A percentile compares a stretch with the other conserved stretches of the same genome.
phyloP scores from a whole-genome alignment of 2,113 vertebrate genomes.

The Anser cygnoides region DNA sequence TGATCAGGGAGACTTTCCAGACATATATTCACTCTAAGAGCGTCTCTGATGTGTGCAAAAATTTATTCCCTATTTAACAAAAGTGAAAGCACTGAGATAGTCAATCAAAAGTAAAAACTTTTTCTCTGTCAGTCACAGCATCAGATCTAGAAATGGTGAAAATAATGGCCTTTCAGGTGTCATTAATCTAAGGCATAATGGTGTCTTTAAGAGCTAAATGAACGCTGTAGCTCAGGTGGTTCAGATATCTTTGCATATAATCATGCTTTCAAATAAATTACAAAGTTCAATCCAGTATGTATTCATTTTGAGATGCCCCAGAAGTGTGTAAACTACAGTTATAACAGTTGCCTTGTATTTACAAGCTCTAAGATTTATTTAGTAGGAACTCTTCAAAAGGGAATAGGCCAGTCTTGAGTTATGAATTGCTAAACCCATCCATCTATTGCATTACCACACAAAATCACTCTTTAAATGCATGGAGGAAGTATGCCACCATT shows the following conservation, averaged over 20 bases:
- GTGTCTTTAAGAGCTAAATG: slow-evolving; percentile 51
- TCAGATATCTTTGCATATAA: slow-evolving; percentile 49
- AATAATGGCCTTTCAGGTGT: slow-evolving; percentile 42
- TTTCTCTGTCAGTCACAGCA: slow-evolving; percentile 11
- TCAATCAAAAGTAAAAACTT: slow-evolving; percentile 17
- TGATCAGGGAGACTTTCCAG: background rate
- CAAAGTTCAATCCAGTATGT: background rate
- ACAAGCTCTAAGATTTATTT: slow-evolving; percentile 46
- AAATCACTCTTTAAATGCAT: slow-evolving; percentile 42
- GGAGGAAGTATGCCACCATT: background rate
- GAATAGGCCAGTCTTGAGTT: slow-evolving; percentile 29
- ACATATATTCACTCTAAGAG: background rate
- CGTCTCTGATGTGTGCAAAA: background rate
- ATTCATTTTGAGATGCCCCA: slow-evolving; percentile 3
- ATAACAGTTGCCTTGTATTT: background rate
- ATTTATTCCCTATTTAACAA: background rate
- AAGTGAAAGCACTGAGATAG: background rate
- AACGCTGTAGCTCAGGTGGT: slow-evolving; percentile 5
- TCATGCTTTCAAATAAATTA: slow-evolving; percentile 4
- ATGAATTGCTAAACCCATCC: slow-evolving; percentile 8
- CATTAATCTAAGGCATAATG: slow-evolving; percentile 45
- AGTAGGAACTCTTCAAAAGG: background rate
- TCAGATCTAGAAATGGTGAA: slow-evolving; percentile 35
- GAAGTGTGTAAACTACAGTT: background rate
- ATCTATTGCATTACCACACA: background rate